A percentile compares a stretch with the other conserved stretches of the same genome.
Conservation (phyloP, 2,797 vertebrate genomes). For the Pangasius macronema region DNA sequence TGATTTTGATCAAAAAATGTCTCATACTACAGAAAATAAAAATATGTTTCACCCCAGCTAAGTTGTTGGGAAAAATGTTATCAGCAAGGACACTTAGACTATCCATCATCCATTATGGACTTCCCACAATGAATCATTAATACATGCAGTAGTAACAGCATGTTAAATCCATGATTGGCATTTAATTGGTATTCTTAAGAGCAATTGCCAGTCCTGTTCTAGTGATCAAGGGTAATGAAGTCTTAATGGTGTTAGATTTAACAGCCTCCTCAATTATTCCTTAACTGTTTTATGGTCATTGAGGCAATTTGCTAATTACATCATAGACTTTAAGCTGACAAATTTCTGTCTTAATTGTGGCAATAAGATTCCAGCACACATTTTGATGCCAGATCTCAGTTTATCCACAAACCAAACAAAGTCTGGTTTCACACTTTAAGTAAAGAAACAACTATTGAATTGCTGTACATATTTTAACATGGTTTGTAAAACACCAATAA, state of each 20-base stretch:
- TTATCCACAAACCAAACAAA: slow-evolving; percentile 25
- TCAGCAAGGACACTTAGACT: not conserved
- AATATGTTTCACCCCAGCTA: slow-evolving; percentile 30
- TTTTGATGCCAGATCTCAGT: slow-evolving; percentile 29
- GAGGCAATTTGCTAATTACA: slow-evolving; percentile 79
- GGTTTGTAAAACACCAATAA: not conserved
- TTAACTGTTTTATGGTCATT: slow-evolving; percentile 81
- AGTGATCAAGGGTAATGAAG: slow-evolving; percentile 78
- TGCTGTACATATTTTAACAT: not conserved
- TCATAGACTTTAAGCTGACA: slow-evolving; percentile 73
- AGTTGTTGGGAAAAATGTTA: slow-evolving; percentile 14
- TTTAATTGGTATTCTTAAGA: slow-evolving; percentile 58
- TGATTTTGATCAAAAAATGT: slow-evolving; percentile 61
- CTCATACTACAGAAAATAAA: slow-evolving; percentile 8
- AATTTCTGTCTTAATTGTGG: slow-evolving; percentile 67
- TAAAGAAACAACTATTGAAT: slow-evolving; percentile 5
- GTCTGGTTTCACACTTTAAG: slow-evolving; percentile 2
- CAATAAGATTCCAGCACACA: slow-evolving; percentile 56
- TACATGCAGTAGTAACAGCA: slow-evolving; percentile 34
- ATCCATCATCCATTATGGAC: slow-evolving; percentile 19
- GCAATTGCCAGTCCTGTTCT: slow-evolving; percentile 65
- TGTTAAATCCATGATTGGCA: slow-evolving; percentile 37
- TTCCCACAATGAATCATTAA: slow-evolving; percentile 46
- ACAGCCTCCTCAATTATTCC: slow-evolving; percentile 75
- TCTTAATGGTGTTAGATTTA: slow-evolving; percentile 78